phyloP scores from a whole-genome alignment of 2,797 vertebrate genomes.

The Pantherophis alleghaniensis region DNA sequence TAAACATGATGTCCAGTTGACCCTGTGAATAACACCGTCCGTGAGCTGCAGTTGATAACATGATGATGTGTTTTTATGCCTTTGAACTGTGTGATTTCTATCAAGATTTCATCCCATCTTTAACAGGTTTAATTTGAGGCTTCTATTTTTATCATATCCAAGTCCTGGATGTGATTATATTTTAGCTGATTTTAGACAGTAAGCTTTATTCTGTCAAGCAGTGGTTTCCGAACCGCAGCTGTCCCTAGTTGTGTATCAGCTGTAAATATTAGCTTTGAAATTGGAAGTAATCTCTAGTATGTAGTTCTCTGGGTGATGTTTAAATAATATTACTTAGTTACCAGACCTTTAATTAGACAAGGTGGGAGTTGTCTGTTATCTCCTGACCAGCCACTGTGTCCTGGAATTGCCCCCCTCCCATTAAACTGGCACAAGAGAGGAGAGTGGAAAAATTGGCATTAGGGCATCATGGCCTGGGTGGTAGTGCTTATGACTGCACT shows the following conservation, averaged over 20 bases:
- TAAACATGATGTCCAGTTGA: not conserved
- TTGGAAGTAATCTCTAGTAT: not conserved
- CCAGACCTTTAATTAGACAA: not conserved
- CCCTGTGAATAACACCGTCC: not conserved
- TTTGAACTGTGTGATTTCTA: not conserved
- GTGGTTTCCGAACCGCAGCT: not conserved
- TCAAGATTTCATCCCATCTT: not conserved
- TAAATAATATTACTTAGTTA: not conserved
- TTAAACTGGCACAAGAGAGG: not conserved
- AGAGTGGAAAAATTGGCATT: not conserved
- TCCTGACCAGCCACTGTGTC: not conserved
- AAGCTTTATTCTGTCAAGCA: not conserved
- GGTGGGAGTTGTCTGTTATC: not conserved
- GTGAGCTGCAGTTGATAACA: not conserved
- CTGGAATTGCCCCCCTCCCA: not conserved
- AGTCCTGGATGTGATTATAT: not conserved
- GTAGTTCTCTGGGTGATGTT: not conserved
- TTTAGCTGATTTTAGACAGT: not conserved
- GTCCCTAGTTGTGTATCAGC: not conserved
- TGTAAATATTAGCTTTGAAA: constrained; percentile 15
- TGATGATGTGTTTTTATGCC: not conserved
- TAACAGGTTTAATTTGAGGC: not conserved
- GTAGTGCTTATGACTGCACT: not conserved
- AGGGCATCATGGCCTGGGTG: not conserved
- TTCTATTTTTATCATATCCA: not conserved